Percentiles rank a stretch among this genome's conserved stretches.
Evolutionary conservation across 2,113 vertebrate species (phyloP).

Genomic region (Monopterus albus): DNA sequence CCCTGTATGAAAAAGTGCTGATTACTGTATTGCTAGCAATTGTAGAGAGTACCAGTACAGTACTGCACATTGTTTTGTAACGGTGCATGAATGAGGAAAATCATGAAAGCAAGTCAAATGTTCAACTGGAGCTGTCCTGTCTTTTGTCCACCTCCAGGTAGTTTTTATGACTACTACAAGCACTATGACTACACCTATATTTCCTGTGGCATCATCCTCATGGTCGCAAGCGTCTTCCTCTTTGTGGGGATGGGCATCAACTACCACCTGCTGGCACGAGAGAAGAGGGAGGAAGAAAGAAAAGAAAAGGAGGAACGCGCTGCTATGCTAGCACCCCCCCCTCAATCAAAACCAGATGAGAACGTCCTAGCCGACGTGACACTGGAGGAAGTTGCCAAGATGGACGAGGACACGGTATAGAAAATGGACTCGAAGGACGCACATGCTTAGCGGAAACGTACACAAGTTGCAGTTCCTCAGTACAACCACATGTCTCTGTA

Average conservation of each 20-base stretch:
- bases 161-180: slow-evolving; percentile 86
- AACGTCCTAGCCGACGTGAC: background rate
- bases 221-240: slow-evolving; percentile 87
- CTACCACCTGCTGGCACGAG: slow-evolving; percentile 87
- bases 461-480: slow-evolving; percentile 18
- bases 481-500: slow-evolving; percentile 14
- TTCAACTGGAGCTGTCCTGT: background rate
- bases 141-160: slow-evolving; percentile 74
- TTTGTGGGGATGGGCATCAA: slow-evolving; percentile 95
- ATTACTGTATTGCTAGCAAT: too few species aligned
- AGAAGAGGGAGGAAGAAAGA: slow-evolving; percentile 82
- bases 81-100: background rate
- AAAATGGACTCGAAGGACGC: background rate
- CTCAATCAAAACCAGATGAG: slow-evolving; percentile 16
- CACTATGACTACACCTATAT: slow-evolving; percentile 95
- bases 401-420: slow-evolving; percentile 73
- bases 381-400: slow-evolving; percentile 56
- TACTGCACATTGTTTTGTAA: too few species aligned
- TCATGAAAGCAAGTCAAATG: too few species aligned
- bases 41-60: too few species aligned
- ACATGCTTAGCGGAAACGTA: slow-evolving; percentile 20
- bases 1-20: too few species aligned
- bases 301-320: slow-evolving; percentile 79
- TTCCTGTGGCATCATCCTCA: slow-evolving; percentile 87
- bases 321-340: slow-evolving; percentile 63